These are phyloP conservation scores for Aptenodytes forsteri DNA, from an alignment of 2,113 vertebrate species.

Conservation along the genomic window DNA sequence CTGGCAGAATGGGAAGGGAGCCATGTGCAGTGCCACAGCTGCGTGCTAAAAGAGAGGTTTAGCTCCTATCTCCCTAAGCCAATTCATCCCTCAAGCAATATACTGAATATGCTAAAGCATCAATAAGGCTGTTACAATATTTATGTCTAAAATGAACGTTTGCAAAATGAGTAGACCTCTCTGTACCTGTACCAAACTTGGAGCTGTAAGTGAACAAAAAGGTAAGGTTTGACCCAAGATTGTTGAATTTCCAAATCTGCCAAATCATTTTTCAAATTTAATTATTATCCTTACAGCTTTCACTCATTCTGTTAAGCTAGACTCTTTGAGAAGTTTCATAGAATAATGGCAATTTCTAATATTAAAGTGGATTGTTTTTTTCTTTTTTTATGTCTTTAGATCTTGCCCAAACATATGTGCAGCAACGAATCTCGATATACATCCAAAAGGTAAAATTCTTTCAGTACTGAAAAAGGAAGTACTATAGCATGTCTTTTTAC, in stretches of 20 bases:
- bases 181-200: background rate
- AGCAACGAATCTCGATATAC: background rate
- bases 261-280: background rate
- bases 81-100: background rate
- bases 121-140: constrained; percentile 40
- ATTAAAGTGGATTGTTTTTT: background rate
- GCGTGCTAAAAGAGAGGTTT: background rate
- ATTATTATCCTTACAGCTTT: background rate
- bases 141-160: constrained; percentile 48
- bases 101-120: background rate
- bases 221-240: background rate
- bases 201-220: constrained; percentile 10
- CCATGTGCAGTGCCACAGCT: background rate
- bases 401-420: constrained; percentile 28
- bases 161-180: constrained; percentile 21
- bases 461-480: background rate
- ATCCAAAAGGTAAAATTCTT: constrained; percentile 5
- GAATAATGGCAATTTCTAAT: background rate
- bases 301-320: background rate
- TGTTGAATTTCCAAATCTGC: background rate
- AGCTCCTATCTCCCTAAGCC: background rate
- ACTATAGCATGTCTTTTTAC: background rate
- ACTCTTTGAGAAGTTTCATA: background rate
- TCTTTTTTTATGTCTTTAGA: constrained; percentile 39
- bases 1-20: background rate